Conservation (phyloP, 2,113 vertebrate species). For the Rhynchomys soricoides region DNA sequence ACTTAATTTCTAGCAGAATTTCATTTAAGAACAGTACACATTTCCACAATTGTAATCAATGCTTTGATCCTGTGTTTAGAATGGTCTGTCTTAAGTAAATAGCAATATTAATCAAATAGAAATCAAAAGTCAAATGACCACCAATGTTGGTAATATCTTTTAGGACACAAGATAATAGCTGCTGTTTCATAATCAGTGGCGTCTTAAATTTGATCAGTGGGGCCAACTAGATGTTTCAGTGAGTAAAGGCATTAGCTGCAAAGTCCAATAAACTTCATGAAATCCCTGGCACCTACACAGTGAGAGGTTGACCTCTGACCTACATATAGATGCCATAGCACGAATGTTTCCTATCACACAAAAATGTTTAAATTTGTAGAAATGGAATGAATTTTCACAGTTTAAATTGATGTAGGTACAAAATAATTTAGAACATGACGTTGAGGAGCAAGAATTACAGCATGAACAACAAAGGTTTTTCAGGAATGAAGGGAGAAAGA, state of each 20-base stretch:
- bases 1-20: neutral
- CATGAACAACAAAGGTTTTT: neutral
- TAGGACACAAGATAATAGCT: neutral
- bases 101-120: neutral
- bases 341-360: neutral
- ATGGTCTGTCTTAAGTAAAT: neutral
- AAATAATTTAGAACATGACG: neutral
- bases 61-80: neutral
- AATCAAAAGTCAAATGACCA: neutral
- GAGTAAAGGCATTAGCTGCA: neutral
- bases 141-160: neutral
- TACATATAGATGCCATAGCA: neutral
- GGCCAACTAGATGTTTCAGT: neutral
- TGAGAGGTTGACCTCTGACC: neutral
- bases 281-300: neutral
- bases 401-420: neutral
- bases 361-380: neutral
- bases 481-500: neutral
- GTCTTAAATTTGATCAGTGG: neutral
- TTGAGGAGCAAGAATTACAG: neutral
- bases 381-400: neutral
- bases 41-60: neutral
- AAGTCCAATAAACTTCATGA: neutral
- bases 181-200: neutral
- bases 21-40: neutral